phyloP scores from a whole-genome alignment of 1,140 invertebrate genomes.

The Dendrolimus punctatus region DNA sequence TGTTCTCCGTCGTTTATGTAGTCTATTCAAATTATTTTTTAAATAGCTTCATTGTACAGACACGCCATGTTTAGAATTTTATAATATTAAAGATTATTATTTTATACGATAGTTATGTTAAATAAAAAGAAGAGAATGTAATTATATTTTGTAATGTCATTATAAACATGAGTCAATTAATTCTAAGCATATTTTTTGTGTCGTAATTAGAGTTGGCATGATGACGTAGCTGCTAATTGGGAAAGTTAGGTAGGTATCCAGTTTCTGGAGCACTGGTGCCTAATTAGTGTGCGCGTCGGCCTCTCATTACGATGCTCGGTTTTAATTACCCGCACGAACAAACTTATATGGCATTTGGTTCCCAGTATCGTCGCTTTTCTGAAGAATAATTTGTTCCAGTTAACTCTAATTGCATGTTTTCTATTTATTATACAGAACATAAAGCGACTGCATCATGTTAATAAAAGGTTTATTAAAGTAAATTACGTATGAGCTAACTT shows the following conservation, averaged over 20 bases:
- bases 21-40: too few relatives aligned
- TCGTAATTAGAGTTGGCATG: conserved; percentile 19
- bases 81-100: too few relatives aligned
- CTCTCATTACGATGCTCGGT: conserved; percentile 40
- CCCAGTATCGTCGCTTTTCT: conserved; percentile 10
- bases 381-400: conserved; percentile 2
- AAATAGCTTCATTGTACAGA: too few relatives aligned
- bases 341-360: conserved; percentile 29
- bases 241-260: conserved; percentile 41
- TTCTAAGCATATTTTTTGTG: conserved; percentile 13
- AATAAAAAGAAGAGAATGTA: too few relatives aligned
- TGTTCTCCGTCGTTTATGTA: too few relatives aligned
- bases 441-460: too few relatives aligned
- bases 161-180: conserved; percentile 4
- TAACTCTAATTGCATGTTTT: conserved; percentile 5
- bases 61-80: too few relatives aligned
- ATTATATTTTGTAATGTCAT: background rate
- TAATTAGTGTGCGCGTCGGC: conserved; percentile 43
- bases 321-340: conserved; percentile 53
- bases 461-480: too few relatives aligned
- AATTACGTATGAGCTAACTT: too few relatives aligned
- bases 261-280: conserved; percentile 46
- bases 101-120: too few relatives aligned
- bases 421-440: too few relatives aligned
- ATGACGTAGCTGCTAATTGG: conserved; percentile 48